Conservation (phyloP, 2,797 vertebrate species). For the Ibycter americanus region DNA sequence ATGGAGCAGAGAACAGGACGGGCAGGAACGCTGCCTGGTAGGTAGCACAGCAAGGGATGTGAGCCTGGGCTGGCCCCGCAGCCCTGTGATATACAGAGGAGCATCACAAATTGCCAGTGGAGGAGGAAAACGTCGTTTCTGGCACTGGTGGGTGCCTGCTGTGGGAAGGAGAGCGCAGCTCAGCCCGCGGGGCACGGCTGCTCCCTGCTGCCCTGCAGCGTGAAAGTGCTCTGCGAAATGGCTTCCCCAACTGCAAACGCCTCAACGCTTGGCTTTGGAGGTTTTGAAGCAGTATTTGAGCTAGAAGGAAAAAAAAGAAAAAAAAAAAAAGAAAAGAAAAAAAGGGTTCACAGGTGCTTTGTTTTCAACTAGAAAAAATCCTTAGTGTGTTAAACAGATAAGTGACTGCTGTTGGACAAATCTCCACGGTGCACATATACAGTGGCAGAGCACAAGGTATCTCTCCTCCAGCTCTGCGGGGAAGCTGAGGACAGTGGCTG, state of each 20-base stretch:
- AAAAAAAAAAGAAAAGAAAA: neutral
- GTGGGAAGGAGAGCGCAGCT: neutral
- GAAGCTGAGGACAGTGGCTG: neutral
- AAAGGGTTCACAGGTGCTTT: neutral
- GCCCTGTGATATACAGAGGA: accelerated
- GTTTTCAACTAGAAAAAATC: neutral
- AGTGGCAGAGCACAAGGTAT: neutral
- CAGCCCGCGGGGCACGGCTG: neutral
- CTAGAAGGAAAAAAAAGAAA: neutral
- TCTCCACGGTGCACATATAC: neutral
- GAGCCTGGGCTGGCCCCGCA: neutral
- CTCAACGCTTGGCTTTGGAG: accelerated
- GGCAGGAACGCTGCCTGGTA: neutral
- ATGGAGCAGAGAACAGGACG: neutral
- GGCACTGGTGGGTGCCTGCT: neutral
- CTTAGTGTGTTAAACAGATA: neutral
- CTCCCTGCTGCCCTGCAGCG: neutral
- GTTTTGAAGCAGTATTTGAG: neutral
- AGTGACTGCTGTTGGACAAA: neutral
- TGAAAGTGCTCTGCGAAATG: neutral
- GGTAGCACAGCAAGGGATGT: neutral
- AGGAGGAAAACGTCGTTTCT: neutral
- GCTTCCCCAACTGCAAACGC: neutral
- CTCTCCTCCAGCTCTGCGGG: neutral
- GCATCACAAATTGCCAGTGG: accelerated